Evolutionary conservation across 2,113 vertebrate genomes (phyloP), one percentile per base, ranked within the genome.

Genomic region (Aix galericulata): DNA sequence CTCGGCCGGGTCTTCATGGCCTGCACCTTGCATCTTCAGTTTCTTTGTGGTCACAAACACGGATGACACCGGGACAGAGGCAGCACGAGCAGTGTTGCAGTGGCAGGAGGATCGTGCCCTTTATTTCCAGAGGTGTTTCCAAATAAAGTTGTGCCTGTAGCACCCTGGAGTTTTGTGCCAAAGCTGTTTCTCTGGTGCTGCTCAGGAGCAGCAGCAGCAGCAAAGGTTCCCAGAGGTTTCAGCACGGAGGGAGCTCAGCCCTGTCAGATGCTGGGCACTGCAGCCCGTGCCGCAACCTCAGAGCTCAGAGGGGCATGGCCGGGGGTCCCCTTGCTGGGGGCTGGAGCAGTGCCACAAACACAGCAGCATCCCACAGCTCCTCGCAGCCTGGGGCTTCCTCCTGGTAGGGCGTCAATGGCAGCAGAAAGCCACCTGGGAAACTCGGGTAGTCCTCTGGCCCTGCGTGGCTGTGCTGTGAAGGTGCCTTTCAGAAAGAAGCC

Each of bases 81-180:
- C 56, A 31, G 26, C 8, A 7, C 4, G 17, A 0, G 14, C 25
- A 25, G 31, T 9, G 38, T 6, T 18, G 6, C 2, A 1, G 40
- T 2, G 9, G 8, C 11, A n/a, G 13, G 23, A n/a, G 22, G 13
- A 13, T 7, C 26, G n/a, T 32, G 60, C 60, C 38, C 12, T 6
- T 10, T 7, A 10, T 38, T 66, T 48, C 82, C 52, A 27, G 27
- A 23, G 2, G 23, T 16, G 27, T 32, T 21, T 75, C 40, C n/a
- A 36, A 26, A 38, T 8, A 14, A 11, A 34, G 58, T 1, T 22
- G 38, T 29, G 32, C 52, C 40, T 6, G 6, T 13, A 11, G 9
- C 6, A 3, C 21, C 38, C 59, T 5, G 7, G 32, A 14, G 26
- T 31, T 55, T 7, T 16, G 50, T 32, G 38, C n/a, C 60, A 40